These are phyloP conservation scores for Dione vanillae DNA, from an alignment of 2,888 invertebrate genomes.

Conservation along the genomic window DNA sequence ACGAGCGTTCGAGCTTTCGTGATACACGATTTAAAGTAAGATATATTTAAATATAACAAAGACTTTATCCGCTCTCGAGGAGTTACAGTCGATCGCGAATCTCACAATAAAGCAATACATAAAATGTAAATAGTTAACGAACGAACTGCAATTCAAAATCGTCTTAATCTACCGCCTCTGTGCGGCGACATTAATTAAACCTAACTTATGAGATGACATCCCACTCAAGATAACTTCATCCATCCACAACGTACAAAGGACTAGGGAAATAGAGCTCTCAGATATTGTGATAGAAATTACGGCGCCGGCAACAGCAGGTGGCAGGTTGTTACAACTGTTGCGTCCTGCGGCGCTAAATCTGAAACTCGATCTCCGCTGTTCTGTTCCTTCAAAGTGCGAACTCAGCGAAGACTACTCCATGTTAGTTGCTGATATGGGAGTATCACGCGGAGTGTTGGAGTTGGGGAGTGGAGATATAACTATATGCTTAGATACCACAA, in stretches of 20 bases:
- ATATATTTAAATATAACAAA: too few relatives aligned
- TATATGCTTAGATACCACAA: too few relatives aligned
- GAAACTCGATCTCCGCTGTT: conserved; percentile 47
- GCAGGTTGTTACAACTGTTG: conserved; percentile 65
- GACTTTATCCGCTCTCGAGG: too few relatives aligned
- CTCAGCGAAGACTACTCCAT: conserved; percentile 22
- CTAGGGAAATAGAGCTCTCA: conserved; percentile 51
- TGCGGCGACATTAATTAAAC: conserved; percentile 77
- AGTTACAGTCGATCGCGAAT: too few relatives aligned
- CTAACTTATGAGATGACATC: conserved; percentile 76
- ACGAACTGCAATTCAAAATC: too few relatives aligned
- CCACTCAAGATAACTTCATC: conserved; percentile 71
- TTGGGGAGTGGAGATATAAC: too few relatives aligned
- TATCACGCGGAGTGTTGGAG: background rate
- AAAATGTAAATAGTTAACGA: too few relatives aligned
- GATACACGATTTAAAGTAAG: too few relatives aligned
- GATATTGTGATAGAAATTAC: conserved; percentile 44
- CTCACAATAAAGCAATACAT: too few relatives aligned
- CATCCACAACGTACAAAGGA: too few relatives aligned
- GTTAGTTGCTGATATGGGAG: conserved; percentile 5
- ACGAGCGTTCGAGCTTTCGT: too few relatives aligned
- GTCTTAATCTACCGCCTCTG: conserved; percentile 65
- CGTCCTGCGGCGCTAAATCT: conserved; percentile 64
- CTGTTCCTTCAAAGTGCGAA: too few relatives aligned
- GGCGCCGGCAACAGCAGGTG: conserved; percentile 33